phyloP scores from a whole-genome alignment of 2,888 invertebrate species.

The Pammene fasciana region DNA sequence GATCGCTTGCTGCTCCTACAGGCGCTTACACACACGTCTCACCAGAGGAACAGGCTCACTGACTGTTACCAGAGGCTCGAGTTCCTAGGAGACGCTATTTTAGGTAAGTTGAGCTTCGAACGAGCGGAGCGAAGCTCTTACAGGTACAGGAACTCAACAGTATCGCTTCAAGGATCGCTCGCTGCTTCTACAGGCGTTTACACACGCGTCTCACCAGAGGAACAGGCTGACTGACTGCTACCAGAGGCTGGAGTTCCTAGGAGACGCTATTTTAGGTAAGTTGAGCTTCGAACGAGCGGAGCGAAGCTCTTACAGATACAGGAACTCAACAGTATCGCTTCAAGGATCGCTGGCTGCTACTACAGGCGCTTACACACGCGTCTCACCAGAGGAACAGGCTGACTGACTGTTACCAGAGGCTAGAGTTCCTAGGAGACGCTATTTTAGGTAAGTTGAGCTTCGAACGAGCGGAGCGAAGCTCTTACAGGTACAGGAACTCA shows the following conservation, averaged over 20 bases:
- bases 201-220: slow-evolving; percentile 98
- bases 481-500: too few relatives aligned
- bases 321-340: slow-evolving; percentile 93
- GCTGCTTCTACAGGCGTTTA: slow-evolving; percentile 97
- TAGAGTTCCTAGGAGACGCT: slow-evolving; percentile 98
- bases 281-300: too few relatives aligned
- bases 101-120: background rate
- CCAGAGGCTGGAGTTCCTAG: slow-evolving; percentile 97
- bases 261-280: slow-evolving; percentile 87
- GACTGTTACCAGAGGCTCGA: slow-evolving; percentile 99
- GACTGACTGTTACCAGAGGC: slow-evolving; percentile 98
- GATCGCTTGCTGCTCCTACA: slow-evolving; percentile 96
- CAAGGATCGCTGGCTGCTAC: slow-evolving; percentile 93
- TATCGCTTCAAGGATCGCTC: slow-evolving; percentile 95
- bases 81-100: slow-evolving; percentile 95
- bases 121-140: too few relatives aligned
- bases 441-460: slow-evolving; percentile 59
- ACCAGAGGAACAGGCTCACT: slow-evolving; percentile 95
- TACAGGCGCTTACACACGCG: slow-evolving; percentile 99
- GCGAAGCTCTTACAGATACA: too few relatives aligned
- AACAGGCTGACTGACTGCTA: slow-evolving; percentile 99
- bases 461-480: too few relatives aligned
- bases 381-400: slow-evolving; percentile 96
- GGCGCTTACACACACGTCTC: slow-evolving; percentile 99
- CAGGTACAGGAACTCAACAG: slow-evolving; percentile 90